Percentiles rank a stretch among this genome's conserved stretches.
Conservation (phyloP, 2,113 vertebrate genomes). For the Coptodon rendalli region DNA sequence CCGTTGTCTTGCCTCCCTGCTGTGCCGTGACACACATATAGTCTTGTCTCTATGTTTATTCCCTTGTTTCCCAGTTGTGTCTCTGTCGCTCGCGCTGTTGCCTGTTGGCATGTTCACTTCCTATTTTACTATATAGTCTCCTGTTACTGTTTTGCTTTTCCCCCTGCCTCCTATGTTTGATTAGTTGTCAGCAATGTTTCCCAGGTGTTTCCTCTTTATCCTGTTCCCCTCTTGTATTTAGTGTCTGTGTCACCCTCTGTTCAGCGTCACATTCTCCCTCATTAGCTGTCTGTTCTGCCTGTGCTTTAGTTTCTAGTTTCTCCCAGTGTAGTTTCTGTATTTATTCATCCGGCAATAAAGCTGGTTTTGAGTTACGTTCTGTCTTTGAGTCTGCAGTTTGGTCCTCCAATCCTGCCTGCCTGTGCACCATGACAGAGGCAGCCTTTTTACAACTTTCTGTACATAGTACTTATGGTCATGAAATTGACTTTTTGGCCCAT, state of each 20-base stretch:
- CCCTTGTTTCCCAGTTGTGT: not conserved
- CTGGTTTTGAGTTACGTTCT: not conserved
- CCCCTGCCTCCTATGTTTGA: too few relatives aligned
- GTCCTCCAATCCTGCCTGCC: not conserved
- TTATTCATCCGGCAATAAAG: not conserved
- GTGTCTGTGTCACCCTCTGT: not conserved
- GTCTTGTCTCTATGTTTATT: not conserved
- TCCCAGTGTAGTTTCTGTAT: not conserved
- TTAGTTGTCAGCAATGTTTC: not conserved
- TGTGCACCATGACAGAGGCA: not conserved
- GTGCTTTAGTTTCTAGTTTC: not conserved
- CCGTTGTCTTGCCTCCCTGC: not conserved
- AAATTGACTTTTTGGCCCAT: not conserved
- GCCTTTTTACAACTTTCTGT: not conserved
- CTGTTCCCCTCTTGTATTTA: not conserved
- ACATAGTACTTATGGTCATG: not conserved
- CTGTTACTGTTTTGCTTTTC: too few relatives aligned
- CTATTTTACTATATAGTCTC: not conserved
- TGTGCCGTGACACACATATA: fast-evolving
- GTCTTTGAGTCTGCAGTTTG: not conserved
- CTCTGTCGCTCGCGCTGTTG: not conserved
- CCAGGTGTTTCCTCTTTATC: not conserved
- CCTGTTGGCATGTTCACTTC: not conserved
- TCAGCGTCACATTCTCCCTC: not conserved
- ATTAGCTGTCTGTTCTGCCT: not conserved